Evolutionary conservation across 2,888 invertebrate species (phyloP).

Genomic region (Nasonia oneida): DNA sequence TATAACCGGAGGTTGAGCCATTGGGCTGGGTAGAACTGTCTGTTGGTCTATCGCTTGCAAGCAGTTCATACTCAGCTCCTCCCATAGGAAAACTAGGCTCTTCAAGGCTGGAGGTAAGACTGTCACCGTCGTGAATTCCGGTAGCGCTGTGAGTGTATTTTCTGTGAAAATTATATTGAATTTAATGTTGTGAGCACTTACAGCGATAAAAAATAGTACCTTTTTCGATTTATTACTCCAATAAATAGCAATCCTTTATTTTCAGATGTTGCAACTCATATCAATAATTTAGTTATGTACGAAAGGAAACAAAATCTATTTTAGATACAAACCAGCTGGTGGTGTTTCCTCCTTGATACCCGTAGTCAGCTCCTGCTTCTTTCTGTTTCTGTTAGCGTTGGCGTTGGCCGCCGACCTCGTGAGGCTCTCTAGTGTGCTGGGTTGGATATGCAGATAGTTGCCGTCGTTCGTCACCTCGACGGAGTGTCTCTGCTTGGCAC

Average conservation of each 20-base stretch:
- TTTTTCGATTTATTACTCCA: neutral
- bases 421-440: slow-evolving; percentile 88
- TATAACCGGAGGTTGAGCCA: slow-evolving; percentile 68
- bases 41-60: slow-evolving; percentile 85
- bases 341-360: slow-evolving; percentile 44
- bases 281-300: neutral
- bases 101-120: slow-evolving; percentile 93
- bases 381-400: slow-evolving; percentile 85
- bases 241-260: neutral
- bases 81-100: slow-evolving; percentile 94
- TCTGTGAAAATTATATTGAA: slow-evolving; percentile 49
- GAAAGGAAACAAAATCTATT: neutral
- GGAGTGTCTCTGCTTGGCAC: slow-evolving; percentile 90
- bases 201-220: no score
- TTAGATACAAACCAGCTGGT: neutral
- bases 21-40: slow-evolving; percentile 82
- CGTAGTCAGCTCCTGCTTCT: slow-evolving; percentile 75
- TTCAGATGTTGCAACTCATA: no score
- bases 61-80: slow-evolving; percentile 87
- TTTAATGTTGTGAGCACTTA: neutral
- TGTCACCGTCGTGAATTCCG: slow-evolving; percentile 83
- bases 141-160: slow-evolving; percentile 75
- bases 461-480: slow-evolving; percentile 89
- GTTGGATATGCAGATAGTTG: slow-evolving; percentile 89
- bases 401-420: slow-evolving; percentile 90